Evolutionary conservation across 2,113 vertebrate genomes (phyloP), one percentile per base, ranked within the genome.

Genomic region (Cottus gobio): DNA sequence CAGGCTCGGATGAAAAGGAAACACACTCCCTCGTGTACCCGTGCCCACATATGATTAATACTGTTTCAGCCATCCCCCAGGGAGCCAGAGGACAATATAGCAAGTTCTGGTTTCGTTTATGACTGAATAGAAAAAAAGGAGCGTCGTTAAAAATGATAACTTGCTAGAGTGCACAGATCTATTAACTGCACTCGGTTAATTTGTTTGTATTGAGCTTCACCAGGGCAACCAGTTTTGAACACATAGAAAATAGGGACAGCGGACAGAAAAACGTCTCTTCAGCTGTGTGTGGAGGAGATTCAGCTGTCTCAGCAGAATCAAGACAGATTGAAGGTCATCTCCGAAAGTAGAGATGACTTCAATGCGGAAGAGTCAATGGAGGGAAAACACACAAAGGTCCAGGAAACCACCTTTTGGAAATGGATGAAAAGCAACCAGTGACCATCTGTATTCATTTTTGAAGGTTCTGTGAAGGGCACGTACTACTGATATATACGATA

Each of bases 1-100:
- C 79, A 48, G 67, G 52, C 76, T 61, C 1, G 7, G 67, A 80
- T 72, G 66, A 79, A 85, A 80, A 77, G 30, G 62, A 83, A 88
- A 83, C 61, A 44, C 46, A 34, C 36, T 80, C 72, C 36, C 48
- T 61, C 4, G 62, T 87, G 72, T 66, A 71, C 79, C 52, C 5
- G 12, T 77, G 69, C 46, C 46, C 58, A 42, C 52, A 24, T 46
- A 20, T 56, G 63, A 85, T 82, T 80, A 71, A 76, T 65, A 26
- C 50, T 83, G 31, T 66, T 48, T 42, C 63, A 74, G 62, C 50
- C 54, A 16, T 70, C 39, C 52, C 54, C 9, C 4, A 18, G 9
- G 48, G 71, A 46, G 77, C 28, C 44, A 74, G n/a, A 57, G 39
- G 62, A 87, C 57, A 77, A 71, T 75, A 75, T 54, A 82, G 39